phyloP scores from a whole-genome alignment of 2,113 vertebrate species.

The Chamaetylas fuelleborni region DNA sequence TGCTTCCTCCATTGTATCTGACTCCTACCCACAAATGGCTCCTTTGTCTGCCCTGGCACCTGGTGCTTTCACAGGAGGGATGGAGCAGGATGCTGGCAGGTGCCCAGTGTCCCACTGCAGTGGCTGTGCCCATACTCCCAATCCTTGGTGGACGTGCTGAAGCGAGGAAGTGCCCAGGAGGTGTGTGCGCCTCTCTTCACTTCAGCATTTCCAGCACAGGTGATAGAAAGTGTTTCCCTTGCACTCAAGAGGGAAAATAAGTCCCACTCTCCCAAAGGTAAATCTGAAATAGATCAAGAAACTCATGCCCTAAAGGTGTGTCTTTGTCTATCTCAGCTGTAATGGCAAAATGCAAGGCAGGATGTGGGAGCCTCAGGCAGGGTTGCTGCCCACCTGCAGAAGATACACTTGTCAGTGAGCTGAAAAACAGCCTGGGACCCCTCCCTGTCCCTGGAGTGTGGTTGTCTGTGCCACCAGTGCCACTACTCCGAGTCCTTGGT shows the following conservation, averaged over 20 bases:
- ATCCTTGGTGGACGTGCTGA: neutral
- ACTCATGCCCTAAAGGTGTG: neutral
- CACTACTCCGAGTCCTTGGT: neutral
- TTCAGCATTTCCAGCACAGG: neutral
- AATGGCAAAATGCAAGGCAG: neutral
- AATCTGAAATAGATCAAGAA: neutral
- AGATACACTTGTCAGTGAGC: fast-evolving
- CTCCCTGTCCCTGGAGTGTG: fast-evolving
- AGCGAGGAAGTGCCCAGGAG: neutral
- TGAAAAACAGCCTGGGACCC: neutral
- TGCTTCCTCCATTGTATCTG: neutral
- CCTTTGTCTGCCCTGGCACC: neutral
- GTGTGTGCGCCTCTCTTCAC: neutral
- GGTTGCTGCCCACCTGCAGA: neutral
- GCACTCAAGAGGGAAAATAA: neutral
- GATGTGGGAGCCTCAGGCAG: neutral
- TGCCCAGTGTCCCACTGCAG: neutral
- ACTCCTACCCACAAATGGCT: neutral
- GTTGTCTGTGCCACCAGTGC: neutral
- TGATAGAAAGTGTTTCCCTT: neutral
- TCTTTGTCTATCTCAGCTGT: neutral
- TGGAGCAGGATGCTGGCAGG: neutral
- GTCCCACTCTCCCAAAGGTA: neutral
- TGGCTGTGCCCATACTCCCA: fast-evolving
- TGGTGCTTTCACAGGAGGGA: neutral